Conservation (phyloP, 2,113 vertebrate genomes). For the Neodon shergylaensis region DNA sequence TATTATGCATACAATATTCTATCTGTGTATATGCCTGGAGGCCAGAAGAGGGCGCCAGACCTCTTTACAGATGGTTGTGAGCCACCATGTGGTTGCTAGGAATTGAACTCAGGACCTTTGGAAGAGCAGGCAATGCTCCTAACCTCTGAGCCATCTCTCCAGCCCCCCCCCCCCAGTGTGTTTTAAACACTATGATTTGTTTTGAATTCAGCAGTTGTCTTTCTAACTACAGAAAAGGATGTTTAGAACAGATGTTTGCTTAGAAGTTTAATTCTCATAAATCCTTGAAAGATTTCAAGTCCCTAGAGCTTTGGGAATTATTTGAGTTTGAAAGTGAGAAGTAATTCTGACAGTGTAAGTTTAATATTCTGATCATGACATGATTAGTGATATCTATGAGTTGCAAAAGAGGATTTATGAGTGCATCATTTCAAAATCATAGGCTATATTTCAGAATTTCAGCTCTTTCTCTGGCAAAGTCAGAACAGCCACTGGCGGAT, state of each 20-base stretch:
- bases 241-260: neutral
- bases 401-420: conserved; percentile 21
- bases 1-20: too few relatives aligned
- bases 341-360: neutral
- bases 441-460: conserved; percentile 37
- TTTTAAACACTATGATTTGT: conserved; percentile 19
- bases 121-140: too few relatives aligned
- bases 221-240: neutral
- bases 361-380: conserved; percentile 33
- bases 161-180: too few relatives aligned
- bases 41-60: too few relatives aligned
- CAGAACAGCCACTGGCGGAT: neutral
- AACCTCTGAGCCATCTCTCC: too few relatives aligned
- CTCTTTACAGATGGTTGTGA: too few relatives aligned
- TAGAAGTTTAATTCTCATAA: conserved; percentile 31
- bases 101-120: too few relatives aligned
- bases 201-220: conserved; percentile 10
- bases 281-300: conserved; percentile 35
- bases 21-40: too few relatives aligned
- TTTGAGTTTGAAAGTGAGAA: conserved; percentile 34
- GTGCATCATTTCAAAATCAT: conserved; percentile 10
- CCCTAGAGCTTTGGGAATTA: conserved; percentile 52
- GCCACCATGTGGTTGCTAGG: too few relatives aligned
- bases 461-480: conserved; percentile 31
- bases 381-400: neutral